A percentile compares a stretch with the other conserved stretches of the same genome.
Evolutionary conservation across 2,888 invertebrate genomes (phyloP).

Genomic region (Brenthis daphne): DNA sequence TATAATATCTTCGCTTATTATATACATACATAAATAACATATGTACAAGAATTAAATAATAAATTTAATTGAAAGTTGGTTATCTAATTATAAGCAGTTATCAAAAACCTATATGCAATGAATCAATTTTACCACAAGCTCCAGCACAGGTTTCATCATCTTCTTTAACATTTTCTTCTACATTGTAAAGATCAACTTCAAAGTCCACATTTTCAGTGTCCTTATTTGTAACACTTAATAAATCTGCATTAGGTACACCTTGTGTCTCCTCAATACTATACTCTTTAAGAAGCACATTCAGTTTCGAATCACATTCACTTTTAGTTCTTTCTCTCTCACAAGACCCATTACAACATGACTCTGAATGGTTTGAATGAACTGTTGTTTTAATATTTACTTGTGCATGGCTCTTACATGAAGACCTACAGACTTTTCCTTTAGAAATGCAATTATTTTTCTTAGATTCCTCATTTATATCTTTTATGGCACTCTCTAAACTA

Average conservation of each 20-base stretch:
- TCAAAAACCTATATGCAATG: conserved; percentile 61
- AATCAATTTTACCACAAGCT: conserved; percentile 60
- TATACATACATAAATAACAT: conserved; percentile 9
- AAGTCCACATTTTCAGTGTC: conserved; percentile 27
- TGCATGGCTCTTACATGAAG: conserved; percentile 44
- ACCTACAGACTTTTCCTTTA: conserved; percentile 46
- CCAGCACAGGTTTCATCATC: conserved; percentile 65
- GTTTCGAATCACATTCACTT: conserved; percentile 34
- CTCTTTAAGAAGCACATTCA: conserved; percentile 37
- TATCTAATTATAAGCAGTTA: background rate
- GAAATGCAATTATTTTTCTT: conserved; percentile 44
- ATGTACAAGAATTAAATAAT: background rate
- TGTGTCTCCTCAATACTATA: conserved; percentile 36
- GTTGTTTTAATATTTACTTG: conserved; percentile 29
- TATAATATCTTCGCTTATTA: background rate
- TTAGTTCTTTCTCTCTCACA: conserved; percentile 15
- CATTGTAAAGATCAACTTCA: conserved; percentile 36
- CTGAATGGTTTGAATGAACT: conserved; percentile 18
- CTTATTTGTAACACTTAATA: conserved; percentile 4
- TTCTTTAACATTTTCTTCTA: conserved; percentile 45
- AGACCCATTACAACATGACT: conserved; percentile 29
- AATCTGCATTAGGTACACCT: background rate
- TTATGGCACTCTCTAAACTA: conserved; percentile 47
- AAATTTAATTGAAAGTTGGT: background rate
- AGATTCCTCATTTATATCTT: conserved; percentile 54